Evolutionary conservation across 1,140 invertebrate species (phyloP), one percentile per base, ranked within the genome.

Genomic region (Drosophila paulistorum): DNA sequence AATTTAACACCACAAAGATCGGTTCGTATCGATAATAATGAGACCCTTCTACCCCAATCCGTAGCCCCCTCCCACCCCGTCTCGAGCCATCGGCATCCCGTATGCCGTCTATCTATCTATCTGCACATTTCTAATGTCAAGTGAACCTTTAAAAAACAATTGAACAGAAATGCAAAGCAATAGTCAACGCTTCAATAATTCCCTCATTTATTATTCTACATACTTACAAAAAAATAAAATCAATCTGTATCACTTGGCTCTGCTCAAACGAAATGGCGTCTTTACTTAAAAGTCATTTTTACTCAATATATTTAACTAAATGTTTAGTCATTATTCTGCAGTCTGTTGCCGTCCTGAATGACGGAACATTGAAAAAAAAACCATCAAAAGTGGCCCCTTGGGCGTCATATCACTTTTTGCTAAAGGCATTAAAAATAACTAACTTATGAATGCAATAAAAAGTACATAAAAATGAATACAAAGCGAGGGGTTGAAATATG

Each of bases 1-100:
- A 87, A 87, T 87, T 87, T 89, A 87, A 87, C 82, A 83, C 83
- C 83, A 69, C 64, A 45, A 54, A 81, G 82, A 86, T 86, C 79
- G 75, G 71, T 42, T 68, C 63, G 37, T 64, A 77, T 60, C 74
- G 77, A 79, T 79, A 62, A 59, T 59, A 7, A 7, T 30, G 30
- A 72, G 73, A 59, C n/a, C 20, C 30, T 0, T 2, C 9, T 9
- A 37, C 35, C 35, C 35, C 7, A 7, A 37, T 2, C 35, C 42
- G 5, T 6, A 17, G 2, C 6, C n/a, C n/a, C n/a, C n/a, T n/a
- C n/a, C n/a, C 17, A 17, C 45, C 14, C 45, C 42, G 20, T 2
- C 20, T 23, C 20, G 20, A 23, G 20, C 2, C 20, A 23, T 23
- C 20, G 20, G 20, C 20, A 23, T n/a, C 2, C 13, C 41, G 3